A percentile compares a stretch with the other conserved stretches of the same genome.
These are phyloP conservation scores for Porites lutea DNA, from an alignment of 64 coral and sea anemone species.

Conservation along the genomic window DNA sequence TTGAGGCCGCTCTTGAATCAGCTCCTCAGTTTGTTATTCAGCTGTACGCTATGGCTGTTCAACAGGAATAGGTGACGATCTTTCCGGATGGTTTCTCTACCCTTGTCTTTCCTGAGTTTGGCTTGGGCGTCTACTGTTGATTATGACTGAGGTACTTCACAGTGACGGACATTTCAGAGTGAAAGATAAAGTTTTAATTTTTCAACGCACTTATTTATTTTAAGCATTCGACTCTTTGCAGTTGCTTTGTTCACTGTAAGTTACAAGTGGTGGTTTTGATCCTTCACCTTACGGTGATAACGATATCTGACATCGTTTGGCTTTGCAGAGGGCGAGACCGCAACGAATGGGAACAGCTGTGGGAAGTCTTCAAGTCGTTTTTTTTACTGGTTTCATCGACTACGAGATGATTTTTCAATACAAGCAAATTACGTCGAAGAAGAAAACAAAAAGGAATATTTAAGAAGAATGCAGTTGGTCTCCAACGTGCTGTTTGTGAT, in stretches of 20 bases:
- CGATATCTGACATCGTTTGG: too few species aligned
- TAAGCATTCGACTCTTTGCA: conserved; percentile 22
- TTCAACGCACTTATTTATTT: not conserved
- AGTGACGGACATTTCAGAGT: not conserved
- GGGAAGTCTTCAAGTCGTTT: not conserved
- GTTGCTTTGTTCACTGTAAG: not conserved
- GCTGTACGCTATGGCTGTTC: conserved; percentile 1
- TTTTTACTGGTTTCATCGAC: not conserved
- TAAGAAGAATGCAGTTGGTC: not conserved
- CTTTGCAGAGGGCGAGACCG: not conserved
- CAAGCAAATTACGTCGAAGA: not conserved
- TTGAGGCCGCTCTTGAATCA: conserved; percentile 26
- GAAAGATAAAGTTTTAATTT: not conserved
- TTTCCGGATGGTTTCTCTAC: conserved; percentile 35
- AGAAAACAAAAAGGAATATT: not conserved
- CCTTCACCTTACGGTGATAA: not conserved
- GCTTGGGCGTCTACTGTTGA: conserved; percentile 6
- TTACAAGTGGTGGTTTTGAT: conserved; percentile 3
- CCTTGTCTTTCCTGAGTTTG: not conserved
- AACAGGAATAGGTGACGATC: not conserved
- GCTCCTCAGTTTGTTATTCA: conserved; percentile 43
- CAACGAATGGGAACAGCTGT: too few species aligned
- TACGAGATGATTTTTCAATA: not conserved
- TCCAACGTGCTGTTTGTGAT: not conserved
- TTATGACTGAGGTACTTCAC: too few species aligned